Evolutionary conservation across 2,113 vertebrate species (phyloP).

Genomic region (Camelus dromedarius): DNA sequence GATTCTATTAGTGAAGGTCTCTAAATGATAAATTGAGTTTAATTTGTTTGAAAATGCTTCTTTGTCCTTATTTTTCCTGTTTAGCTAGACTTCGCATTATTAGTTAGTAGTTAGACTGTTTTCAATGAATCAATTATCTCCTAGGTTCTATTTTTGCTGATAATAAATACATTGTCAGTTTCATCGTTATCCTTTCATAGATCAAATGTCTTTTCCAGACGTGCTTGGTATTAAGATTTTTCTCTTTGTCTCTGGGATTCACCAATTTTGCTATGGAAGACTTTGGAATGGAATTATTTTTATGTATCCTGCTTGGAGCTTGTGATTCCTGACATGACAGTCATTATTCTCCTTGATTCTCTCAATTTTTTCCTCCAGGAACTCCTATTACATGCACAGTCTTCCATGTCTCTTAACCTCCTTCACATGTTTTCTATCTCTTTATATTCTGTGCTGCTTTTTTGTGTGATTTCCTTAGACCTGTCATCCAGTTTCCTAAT

Average conservation of each 20-base stretch:
- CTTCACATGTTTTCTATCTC: not conserved
- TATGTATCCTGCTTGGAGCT: not conserved
- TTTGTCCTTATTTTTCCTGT: not conserved
- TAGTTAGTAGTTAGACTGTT: not conserved
- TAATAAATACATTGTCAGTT: not conserved
- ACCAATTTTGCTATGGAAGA: conserved; percentile 21
- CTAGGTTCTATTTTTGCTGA: not conserved
- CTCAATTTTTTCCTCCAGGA: not conserved
- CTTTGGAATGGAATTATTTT: not conserved
- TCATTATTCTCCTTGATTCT: not conserved
- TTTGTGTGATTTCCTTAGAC: not conserved
- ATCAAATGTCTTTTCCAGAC: not conserved
- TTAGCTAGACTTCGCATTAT: not conserved
- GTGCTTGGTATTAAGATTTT: not conserved
- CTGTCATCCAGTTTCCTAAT: not conserved
- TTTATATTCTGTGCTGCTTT: not conserved
- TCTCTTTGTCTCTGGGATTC: not conserved
- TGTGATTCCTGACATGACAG: not conserved
- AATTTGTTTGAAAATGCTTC: not conserved
- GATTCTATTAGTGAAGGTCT: not conserved
- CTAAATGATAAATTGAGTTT: not conserved
- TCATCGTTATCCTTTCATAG: not conserved
- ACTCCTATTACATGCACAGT: not conserved
- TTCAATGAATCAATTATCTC: not conserved
- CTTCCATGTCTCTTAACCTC: not conserved